phyloP scores from a whole-genome alignment of 2,797 vertebrate genomes.

The Danio kyathit region DNA sequence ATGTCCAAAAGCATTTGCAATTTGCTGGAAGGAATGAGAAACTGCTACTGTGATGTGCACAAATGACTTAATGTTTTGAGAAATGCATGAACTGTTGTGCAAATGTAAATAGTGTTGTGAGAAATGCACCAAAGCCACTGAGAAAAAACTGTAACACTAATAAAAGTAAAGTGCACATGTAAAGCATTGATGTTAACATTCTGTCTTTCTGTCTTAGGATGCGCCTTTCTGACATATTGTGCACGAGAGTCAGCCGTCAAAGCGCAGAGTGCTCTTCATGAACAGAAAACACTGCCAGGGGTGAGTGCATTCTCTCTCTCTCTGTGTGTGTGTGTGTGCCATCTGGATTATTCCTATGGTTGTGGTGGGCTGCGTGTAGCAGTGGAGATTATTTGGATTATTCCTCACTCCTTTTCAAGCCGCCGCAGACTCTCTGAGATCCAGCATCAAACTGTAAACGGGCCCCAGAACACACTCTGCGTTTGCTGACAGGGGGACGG shows the following conservation, averaged over 20 bases:
- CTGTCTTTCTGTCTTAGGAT: slow-evolving; percentile 68
- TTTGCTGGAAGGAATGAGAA: no score
- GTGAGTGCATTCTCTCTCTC: slow-evolving; percentile 75
- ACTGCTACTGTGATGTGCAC: no score
- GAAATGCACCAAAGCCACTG: no score
- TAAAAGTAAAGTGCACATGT: not conserved
- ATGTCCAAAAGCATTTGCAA: no score
- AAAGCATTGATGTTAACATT: not conserved
- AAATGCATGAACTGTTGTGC: no score
- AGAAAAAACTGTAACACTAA: no score
- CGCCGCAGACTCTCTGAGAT: slow-evolving; percentile 11
- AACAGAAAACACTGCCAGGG: slow-evolving; percentile 93
- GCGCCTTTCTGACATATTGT: slow-evolving; percentile 86
- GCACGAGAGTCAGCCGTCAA: slow-evolving; percentile 91
- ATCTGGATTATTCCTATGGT: slow-evolving; percentile 9
- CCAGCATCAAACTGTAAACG: slow-evolving; percentile 4
- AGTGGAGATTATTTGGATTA: not conserved
- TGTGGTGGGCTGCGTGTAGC: not conserved
- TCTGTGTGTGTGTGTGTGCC: slow-evolving; percentile 22
- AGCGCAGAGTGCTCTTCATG: slow-evolving; percentile 91
- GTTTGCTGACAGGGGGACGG: slow-evolving; percentile 11
- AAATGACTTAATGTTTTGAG: no score
- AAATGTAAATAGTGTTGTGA: no score
- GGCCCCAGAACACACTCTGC: not conserved
- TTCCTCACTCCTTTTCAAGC: slow-evolving; percentile 30